phyloP scores from a whole-genome alignment of 2,113 vertebrate genomes.

The Macrotis lagotis region DNA sequence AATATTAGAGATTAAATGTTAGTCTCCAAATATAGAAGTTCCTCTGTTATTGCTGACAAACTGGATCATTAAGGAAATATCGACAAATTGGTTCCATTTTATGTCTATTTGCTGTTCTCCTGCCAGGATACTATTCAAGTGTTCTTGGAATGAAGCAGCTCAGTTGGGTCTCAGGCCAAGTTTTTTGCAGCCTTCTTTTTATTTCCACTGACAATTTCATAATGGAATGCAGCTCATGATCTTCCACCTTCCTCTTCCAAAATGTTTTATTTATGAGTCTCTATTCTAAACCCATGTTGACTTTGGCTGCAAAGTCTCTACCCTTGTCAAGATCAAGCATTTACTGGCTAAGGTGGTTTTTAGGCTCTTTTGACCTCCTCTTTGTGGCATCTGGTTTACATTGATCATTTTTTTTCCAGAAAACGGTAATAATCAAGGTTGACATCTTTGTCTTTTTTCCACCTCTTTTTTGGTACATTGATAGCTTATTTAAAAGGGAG shows the following conservation, averaged over 20 bases:
- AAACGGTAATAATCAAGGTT: not conserved
- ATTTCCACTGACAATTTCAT: not conserved
- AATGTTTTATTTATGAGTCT: slow-evolving; percentile 1
- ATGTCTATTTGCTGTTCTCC: not conserved
- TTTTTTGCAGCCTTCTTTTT: not conserved
- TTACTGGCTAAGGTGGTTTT: not conserved
- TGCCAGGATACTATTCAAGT: not conserved
- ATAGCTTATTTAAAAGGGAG: not conserved
- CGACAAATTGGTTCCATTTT: not conserved
- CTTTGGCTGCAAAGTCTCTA: not conserved
- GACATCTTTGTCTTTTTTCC: not conserved
- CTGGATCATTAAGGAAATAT: not conserved
- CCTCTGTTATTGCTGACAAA: not conserved
- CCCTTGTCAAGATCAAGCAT: not conserved
- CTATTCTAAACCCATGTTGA: not conserved
- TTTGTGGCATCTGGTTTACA: not conserved
- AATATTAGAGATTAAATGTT: not conserved
- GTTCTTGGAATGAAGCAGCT: not conserved
- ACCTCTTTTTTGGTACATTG: not conserved
- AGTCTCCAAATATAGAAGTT: not conserved
- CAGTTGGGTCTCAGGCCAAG: not conserved
- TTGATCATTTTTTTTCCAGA: not conserved
- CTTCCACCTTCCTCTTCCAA: not conserved
- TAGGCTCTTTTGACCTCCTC: not conserved
- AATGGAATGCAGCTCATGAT: not conserved